Percentiles rank a stretch among this genome's conserved stretches.
Evolutionary conservation across 2,888 invertebrate species (phyloP).

Genomic region (Tetragonula carbonaria): DNA sequence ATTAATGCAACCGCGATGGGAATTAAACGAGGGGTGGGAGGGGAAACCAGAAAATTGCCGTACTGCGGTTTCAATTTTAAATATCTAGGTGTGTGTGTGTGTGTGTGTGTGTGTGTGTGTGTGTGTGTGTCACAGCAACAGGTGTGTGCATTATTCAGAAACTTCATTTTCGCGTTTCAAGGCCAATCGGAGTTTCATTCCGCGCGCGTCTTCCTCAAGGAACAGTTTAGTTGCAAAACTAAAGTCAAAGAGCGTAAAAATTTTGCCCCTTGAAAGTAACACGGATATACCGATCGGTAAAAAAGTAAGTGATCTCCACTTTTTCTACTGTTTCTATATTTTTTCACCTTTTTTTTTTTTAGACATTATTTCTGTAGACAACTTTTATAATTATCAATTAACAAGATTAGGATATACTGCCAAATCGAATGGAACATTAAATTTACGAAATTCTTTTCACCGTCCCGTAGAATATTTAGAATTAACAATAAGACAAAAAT

Average conservation of each 20-base stretch:
- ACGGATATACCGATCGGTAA: not conserved
- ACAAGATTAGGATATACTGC: no score
- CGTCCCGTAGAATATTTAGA: no score
- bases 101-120: no score
- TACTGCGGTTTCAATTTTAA: slow-evolving; percentile 18
- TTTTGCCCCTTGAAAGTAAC: not conserved
- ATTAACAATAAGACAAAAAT: no score
- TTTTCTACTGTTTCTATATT: not conserved
- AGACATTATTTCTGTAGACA: no score
- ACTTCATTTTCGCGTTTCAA: not conserved
- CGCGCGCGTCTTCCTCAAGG: not conserved
- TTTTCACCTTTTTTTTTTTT: not conserved
- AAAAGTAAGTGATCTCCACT: not conserved
- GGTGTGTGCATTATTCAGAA: slow-evolving; percentile 17
- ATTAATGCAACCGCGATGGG: not conserved
- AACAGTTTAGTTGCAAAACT: not conserved
- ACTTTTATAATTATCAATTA: no score
- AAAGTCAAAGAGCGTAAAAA: not conserved
- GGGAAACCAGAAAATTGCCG: not conserved
- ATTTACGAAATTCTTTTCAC: no score
- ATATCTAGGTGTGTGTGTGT: not conserved
- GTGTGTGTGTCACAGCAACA: slow-evolving; percentile 15
- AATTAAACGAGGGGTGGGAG: not conserved
- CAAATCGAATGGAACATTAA: no score
- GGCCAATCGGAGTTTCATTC: not conserved